These are phyloP conservation scores for Erithacus rubecula DNA, from an alignment of 2,797 vertebrate genomes.

Conservation along the genomic window DNA sequence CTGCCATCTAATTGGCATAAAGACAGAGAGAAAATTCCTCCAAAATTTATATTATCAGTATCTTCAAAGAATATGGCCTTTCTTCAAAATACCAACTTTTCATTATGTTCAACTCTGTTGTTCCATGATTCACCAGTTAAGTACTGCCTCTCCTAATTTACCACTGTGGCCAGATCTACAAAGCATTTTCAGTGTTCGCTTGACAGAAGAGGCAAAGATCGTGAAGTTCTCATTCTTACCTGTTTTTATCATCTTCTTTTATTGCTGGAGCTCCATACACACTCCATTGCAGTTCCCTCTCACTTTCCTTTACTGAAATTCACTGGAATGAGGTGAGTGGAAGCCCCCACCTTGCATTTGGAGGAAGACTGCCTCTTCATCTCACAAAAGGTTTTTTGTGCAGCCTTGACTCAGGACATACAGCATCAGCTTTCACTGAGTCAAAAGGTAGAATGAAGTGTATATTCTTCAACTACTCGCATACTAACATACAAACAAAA, in stretches of 20 bases:
- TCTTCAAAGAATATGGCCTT: not conserved
- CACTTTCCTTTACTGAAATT: not conserved
- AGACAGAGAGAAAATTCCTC: not conserved
- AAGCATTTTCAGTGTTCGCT: not conserved
- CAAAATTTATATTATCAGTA: not conserved
- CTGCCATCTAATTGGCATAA: not conserved
- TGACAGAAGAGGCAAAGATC: not conserved
- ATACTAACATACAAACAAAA: not conserved
- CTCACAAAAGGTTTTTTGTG: not conserved
- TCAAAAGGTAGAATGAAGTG: not conserved
- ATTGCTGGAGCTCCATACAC: not conserved
- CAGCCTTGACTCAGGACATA: not conserved
- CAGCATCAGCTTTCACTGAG: not conserved
- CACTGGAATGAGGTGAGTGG: rapidly evolving
- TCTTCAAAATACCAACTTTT: not conserved
- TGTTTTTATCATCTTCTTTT: not conserved
- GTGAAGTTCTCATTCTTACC: not conserved
- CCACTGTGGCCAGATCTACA: not conserved
- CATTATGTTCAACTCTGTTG: not conserved
- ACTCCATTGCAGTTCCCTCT: not conserved
- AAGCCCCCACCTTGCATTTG: not conserved
- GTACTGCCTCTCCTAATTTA: not conserved
- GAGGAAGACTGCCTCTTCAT: not conserved
- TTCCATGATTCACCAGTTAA: not conserved
- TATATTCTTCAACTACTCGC: not conserved